These are phyloP conservation scores for Epinephelus moara DNA, from an alignment of 2,113 vertebrate species.

Conservation along the genomic window DNA sequence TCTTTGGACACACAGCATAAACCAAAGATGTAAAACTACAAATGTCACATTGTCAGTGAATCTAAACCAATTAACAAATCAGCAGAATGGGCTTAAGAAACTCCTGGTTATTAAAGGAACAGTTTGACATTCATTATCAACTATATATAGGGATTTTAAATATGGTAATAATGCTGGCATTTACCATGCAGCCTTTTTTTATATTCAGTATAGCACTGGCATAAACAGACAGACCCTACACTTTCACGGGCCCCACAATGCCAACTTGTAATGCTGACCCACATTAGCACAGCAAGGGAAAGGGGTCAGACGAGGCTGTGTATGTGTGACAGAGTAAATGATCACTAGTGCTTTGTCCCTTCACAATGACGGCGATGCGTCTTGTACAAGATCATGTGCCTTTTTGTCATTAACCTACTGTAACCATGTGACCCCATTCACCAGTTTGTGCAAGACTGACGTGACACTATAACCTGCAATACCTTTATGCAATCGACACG, in stretches of 20 bases:
- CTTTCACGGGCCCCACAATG: conserved; percentile 10
- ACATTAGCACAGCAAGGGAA: conserved; percentile 29
- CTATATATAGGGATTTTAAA: not conserved
- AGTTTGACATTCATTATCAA: not conserved
- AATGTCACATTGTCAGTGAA: not conserved
- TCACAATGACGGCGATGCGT: conserved; percentile 32
- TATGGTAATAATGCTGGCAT: not conserved
- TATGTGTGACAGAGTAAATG: conserved; percentile 25
- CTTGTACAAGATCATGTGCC: conserved; percentile 53
- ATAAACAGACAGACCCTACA: not conserved
- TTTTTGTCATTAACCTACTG: conserved; percentile 42
- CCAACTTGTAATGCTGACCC: conserved; percentile 22
- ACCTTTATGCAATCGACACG: not conserved
- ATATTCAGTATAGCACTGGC: not conserved
- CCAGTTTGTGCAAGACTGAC: conserved; percentile 6
- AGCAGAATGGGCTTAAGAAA: not conserved
- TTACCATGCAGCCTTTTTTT: not conserved
- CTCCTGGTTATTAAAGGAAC: not conserved
- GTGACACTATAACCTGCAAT: not conserved
- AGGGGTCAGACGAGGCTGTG: not conserved
- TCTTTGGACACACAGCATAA: conserved; percentile 1
- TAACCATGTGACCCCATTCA: conserved; percentile 5
- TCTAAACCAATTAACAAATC: not conserved
- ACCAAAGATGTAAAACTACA: not conserved
- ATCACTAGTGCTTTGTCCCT: conserved; percentile 59